Evolutionary conservation across 1,140 invertebrate species (phyloP).

Genomic region (Stegodyphus dumicola): DNA sequence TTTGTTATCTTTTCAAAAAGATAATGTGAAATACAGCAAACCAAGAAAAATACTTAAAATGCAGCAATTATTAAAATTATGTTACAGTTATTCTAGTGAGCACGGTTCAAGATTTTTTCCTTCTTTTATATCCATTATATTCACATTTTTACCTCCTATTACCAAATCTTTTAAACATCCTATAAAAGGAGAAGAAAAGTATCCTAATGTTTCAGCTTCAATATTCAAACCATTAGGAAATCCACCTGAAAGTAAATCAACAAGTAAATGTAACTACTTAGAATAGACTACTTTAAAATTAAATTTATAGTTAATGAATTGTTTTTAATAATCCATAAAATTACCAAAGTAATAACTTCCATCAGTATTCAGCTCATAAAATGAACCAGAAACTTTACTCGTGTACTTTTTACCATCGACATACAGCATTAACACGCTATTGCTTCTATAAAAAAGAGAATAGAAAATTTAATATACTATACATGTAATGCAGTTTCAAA

Average conservation of each 20-base stretch:
- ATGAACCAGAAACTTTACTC: constrained; percentile 53
- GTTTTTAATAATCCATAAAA: not conserved
- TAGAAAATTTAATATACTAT: too few species aligned
- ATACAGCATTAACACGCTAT: constrained; percentile 47
- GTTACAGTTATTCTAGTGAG: not conserved
- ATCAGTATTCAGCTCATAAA: constrained; percentile 61
- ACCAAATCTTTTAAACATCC: constrained; percentile 61
- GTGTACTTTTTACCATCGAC: constrained; percentile 46
- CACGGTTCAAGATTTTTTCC: constrained; percentile 50
- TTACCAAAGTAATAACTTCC: constrained; percentile 56
- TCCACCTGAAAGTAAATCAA: constrained; percentile 34
- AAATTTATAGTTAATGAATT: not conserved
- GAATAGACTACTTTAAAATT: not conserved
- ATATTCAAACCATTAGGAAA: constrained; percentile 38
- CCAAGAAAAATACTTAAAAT: too few species aligned
- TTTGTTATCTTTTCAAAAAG: too few species aligned
- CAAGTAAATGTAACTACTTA: not conserved
- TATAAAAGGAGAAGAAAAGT: constrained; percentile 56
- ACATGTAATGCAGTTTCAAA: too few species aligned
- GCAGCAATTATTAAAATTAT: too few species aligned
- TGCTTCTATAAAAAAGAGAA: constrained; percentile 25
- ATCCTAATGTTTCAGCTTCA: constrained; percentile 58
- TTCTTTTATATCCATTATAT: constrained; percentile 52
- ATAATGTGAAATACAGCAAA: too few species aligned
- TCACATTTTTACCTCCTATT: constrained; percentile 34